Base-by-base conservation (phyloP, 2,797 vertebrate genomes). In the Knipowitschia caucasica region DNA sequence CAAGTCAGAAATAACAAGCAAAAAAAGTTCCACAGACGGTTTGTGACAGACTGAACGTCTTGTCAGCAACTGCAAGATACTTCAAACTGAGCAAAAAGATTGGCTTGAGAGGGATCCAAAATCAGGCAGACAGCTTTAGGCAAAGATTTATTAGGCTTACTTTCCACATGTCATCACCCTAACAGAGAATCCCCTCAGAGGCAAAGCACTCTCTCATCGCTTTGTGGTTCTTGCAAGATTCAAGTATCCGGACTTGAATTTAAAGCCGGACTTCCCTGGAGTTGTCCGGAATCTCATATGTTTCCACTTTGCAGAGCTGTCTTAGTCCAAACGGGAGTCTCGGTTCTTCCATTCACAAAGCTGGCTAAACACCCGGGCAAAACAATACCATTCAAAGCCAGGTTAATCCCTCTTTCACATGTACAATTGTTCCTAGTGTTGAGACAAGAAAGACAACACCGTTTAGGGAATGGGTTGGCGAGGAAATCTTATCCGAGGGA, bases 361-460 rank as follows among this genome's bases (percentile, higher is more conserved):
- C 62, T 73, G 74, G 71, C 59, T 68, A 56, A 62, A 58, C 67
- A 51, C 66, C 83, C 77, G 75, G 75, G 70, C 73, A 81, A 85
- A 84, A 79, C 75, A 79, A 77, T 64, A 81, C 71, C 79, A 67
- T 80, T 83, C 79, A 69, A 62, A 59, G 77, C 67, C 65, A 34
- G 56, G 60, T 72, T 78, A 84, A 82, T 80, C 82, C 84, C 77
- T n/a, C 62, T 47, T 47, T 59, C 82, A 81, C 83, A 83, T 83
- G 85, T 85, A 86, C 86, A 86, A 83, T 74, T 46, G 75, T 78
- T 86, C 82, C 75, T 67, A 10, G 74, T 82, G 83, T 88, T 82
- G 7, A 84, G 68, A 34, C 78, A 47, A 63, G 65, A 72, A 69
- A 63, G 67, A 74, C 21, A 30, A 53, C 14, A 51, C 50, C 59